Evolutionary conservation across 2,888 invertebrate genomes (phyloP), one percentile per base, ranked within the genome.

Genomic region (Hypolimnas misippus): DNA sequence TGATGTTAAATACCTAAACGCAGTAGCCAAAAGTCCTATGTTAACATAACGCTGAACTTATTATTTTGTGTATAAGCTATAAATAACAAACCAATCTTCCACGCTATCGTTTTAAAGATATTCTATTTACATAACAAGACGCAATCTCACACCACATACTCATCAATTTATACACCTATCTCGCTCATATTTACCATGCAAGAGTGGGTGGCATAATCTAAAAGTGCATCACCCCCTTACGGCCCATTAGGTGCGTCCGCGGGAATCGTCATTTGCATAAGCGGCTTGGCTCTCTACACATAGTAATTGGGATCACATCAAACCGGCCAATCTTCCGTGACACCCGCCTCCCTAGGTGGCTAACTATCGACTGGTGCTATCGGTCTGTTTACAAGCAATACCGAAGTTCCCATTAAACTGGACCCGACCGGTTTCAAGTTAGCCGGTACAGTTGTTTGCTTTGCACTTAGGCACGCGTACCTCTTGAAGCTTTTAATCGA

Each of bases 181-280:
- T 29, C 49, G 8, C 29, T 49, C 49, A 29, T 49, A 49, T 49
- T 49, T 49, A 49, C 29, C 49, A 49, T 49, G 49, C 49, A 49
- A 29, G 49, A 49, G 46, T 21, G 56, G 62, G 59, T 42, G 49
- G 55, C 35, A 54, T 56, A 50, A 44, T 54, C 81, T 81, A 87
- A 89, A 89, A 89, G 87, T 89, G 90, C 91, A 90, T 76, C 79
- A 70, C 70, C 67, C 72, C 69, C 70, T 70, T 72, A 88, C 76
- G 86, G 82, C 70, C 91, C 90, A 92, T 92, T 91, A 92, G 90
- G 86, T 81, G 87, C 83, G 89, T 91, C 86, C 90, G 86, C 89
- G 87, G 84, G 84, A 85, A 85, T 86, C 87, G 84, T 84, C 87
- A 91, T 92, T 91, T 92, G 90, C 91, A 92, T 92, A 92, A 92